Evolutionary conservation across 53 echinoderm and acorn worm genomes (phyloP).

Genomic region (Glandiceps talaboti): DNA sequence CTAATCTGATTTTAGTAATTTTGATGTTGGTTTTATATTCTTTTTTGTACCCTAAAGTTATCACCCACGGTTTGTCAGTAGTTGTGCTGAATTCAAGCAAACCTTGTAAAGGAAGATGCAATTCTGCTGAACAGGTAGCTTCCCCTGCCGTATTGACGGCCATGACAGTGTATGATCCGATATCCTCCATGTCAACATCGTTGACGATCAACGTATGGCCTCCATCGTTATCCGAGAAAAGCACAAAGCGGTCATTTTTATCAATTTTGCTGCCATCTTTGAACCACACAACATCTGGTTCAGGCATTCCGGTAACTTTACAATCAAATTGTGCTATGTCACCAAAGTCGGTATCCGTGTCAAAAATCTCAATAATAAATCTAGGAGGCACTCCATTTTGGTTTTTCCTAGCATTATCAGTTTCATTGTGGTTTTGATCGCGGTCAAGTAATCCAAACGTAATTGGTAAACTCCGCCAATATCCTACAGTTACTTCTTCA

Average conservation of each 20-base stretch:
- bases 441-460: background rate
- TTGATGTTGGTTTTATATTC: too few species aligned
- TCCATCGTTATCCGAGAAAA: slow-evolving; percentile 48
- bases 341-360: slow-evolving; percentile 77
- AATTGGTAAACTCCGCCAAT: background rate
- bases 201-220: slow-evolving; percentile 63
- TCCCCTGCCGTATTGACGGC: slow-evolving; percentile 49
- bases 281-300: slow-evolving; percentile 58
- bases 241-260: slow-evolving; percentile 41
- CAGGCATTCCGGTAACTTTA: slow-evolving; percentile 68
- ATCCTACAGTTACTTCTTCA: background rate
- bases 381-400: slow-evolving; percentile 19
- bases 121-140: slow-evolving; percentile 43
- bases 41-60: background rate
- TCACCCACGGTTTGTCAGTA: background rate
- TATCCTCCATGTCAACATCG: slow-evolving; percentile 62
- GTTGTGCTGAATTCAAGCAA: slow-evolving; percentile 6
- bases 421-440: background rate
- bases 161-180: slow-evolving; percentile 58
- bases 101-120: slow-evolving; percentile 76
- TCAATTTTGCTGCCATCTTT: slow-evolving; percentile 36
- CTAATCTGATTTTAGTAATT: too few species aligned
- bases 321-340: slow-evolving; percentile 81
- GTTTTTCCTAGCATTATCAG: background rate
- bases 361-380: slow-evolving; percentile 69